Evolutionary conservation across 2,113 vertebrate species (phyloP).

Genomic region (Pangasianodon hypophthalmus): DNA sequence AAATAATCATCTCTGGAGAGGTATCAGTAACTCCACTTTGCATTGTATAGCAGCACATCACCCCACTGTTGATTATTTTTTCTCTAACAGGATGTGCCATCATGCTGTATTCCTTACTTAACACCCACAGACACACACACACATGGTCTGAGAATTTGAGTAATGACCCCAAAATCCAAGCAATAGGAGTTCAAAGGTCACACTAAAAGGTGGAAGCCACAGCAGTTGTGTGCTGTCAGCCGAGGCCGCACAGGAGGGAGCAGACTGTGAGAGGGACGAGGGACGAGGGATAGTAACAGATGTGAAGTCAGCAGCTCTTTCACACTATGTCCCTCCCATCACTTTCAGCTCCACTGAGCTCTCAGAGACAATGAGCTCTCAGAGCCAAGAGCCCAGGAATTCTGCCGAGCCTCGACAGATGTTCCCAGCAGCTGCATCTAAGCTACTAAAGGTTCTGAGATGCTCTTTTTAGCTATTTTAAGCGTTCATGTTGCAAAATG

Average conservation of each 20-base stretch:
- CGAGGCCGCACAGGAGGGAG: background rate
- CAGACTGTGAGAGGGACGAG: background rate
- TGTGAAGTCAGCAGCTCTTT: conserved; percentile 39
- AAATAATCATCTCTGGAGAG: background rate
- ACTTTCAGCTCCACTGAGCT: conserved; percentile 42
- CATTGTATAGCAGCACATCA: background rate
- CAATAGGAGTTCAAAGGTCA: conserved; percentile 15
- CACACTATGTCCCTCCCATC: conserved; percentile 19
- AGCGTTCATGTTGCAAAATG: background rate
- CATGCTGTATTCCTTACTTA: background rate
- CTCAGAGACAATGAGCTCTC: conserved; percentile 27
- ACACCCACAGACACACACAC: background rate
- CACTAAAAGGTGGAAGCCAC: conserved; percentile 2
- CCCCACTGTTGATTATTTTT: background rate
- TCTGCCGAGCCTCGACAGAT: conserved; percentile 1
- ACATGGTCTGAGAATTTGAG: background rate
- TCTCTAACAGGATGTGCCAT: background rate
- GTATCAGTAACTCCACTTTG: background rate
- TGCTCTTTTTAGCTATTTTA: background rate
- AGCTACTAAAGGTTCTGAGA: background rate
- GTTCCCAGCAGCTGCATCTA: conserved; percentile 24
- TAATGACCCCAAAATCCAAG: background rate
- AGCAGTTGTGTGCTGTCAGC: conserved; percentile 7
- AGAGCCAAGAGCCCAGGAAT: conserved; percentile 4
- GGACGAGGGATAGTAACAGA: background rate